phyloP scores from a whole-genome alignment of 1,140 invertebrate genomes.

The Thaumatotibia leucotreta region DNA sequence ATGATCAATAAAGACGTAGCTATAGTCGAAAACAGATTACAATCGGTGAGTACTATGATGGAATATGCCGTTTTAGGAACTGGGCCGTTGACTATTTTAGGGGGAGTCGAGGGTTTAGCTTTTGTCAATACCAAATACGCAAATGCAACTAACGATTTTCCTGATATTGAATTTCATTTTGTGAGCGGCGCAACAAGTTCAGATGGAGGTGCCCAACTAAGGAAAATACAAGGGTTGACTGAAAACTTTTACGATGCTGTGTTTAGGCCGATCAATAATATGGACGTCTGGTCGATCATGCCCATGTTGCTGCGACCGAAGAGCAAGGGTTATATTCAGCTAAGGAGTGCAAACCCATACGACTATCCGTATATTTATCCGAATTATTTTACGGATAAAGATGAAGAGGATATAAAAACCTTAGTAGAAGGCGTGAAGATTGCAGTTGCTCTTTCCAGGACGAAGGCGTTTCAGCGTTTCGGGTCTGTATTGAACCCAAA shows the following conservation, averaged over 20 bases:
- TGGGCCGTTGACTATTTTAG: constrained; percentile 91
- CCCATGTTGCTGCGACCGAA: constrained; percentile 90
- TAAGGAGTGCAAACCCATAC: constrained; percentile 90
- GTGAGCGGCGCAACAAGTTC: constrained; percentile 93
- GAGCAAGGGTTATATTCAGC: constrained; percentile 86
- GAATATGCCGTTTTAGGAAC: constrained; percentile 85
- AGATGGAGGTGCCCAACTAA: constrained; percentile 88
- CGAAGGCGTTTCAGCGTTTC: constrained; percentile 82
- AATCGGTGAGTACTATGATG: constrained; percentile 82
- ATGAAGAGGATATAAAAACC: constrained; percentile 87
- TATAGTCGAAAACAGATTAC: constrained; percentile 86
- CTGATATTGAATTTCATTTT: constrained; percentile 95
- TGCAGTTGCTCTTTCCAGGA: constrained; percentile 84
- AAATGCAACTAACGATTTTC: constrained; percentile 89
- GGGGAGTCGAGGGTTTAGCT: constrained; percentile 92
- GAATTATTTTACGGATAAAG: constrained; percentile 90
- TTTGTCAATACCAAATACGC: constrained; percentile 94
- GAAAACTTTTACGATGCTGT: constrained; percentile 85
- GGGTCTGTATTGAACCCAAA: constrained; percentile 82
- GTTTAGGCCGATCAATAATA: constrained; percentile 85
- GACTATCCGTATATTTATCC: constrained; percentile 95
- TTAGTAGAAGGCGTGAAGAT: constrained; percentile 91
- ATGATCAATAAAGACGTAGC: constrained; percentile 86
- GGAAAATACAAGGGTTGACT: constrained; percentile 87
- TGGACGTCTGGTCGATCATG: constrained; percentile 90